phyloP scores from a whole-genome alignment of 2,113 vertebrate genomes.

The Galemys pyrenaicus region DNA sequence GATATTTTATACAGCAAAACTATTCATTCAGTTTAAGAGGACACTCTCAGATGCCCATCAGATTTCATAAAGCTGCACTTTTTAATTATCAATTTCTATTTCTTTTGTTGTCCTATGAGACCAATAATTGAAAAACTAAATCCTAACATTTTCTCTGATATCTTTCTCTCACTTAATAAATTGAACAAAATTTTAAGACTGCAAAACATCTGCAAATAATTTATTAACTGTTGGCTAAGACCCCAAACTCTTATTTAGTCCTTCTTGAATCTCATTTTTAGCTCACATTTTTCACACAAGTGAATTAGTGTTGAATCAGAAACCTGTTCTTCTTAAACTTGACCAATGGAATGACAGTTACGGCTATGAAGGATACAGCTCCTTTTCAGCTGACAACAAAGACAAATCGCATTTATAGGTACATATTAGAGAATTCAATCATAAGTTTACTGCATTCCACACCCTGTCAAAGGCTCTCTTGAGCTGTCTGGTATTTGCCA shows the following conservation, averaged over 20 bases:
- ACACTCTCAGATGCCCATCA: background rate
- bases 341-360: background rate
- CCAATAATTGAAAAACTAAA: background rate
- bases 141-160: background rate
- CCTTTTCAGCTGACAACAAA: background rate
- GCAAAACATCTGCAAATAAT: background rate
- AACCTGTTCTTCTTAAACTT: background rate
- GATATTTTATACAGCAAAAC: background rate
- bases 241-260: background rate
- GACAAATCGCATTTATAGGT: background rate
- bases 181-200: background rate
- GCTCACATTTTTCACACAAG: background rate
- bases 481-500: slow-evolving; percentile 23
- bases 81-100: background rate
- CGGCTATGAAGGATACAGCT: background rate
- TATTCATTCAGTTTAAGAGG: background rate
- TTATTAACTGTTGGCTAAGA: background rate
- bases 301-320: background rate
- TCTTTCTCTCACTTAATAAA: background rate
- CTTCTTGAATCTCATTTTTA: background rate
- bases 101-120: background rate
- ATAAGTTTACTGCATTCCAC: background rate
- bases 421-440: background rate
- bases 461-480: background rate
- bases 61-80: background rate